These are phyloP conservation scores for Poeciliopsis presidionis DNA, from an alignment of 2,797 vertebrate genomes.

Conservation along the genomic window DNA sequence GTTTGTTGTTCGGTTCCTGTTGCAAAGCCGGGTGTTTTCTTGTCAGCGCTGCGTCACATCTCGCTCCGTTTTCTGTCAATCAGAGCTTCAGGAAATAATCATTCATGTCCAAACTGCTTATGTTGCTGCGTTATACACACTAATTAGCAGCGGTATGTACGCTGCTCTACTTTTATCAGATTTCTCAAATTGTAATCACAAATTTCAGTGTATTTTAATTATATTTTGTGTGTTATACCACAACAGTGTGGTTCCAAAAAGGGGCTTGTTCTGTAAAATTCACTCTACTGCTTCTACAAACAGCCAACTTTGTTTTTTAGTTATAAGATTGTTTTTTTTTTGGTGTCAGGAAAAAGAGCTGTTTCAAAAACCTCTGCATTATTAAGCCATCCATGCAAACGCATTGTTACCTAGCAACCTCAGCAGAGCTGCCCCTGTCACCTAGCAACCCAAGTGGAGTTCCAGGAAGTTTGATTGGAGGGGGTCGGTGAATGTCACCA, in stretches of 20 bases:
- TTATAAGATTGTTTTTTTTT: too few relatives aligned
- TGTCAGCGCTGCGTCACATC: constrained; percentile 30
- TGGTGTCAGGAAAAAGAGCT: too few relatives aligned
- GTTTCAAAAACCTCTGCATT: too few relatives aligned
- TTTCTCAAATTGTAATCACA: background rate
- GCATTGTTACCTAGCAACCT: too few relatives aligned
- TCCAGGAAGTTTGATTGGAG: too few relatives aligned
- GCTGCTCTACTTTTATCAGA: background rate
- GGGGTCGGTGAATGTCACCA: too few relatives aligned
- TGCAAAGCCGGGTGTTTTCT: constrained; percentile 18
- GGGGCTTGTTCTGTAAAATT: too few relatives aligned
- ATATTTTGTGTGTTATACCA: background rate
- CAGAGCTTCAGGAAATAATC: constrained; percentile 18
- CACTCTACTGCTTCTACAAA: too few relatives aligned
- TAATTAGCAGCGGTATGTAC: background rate
- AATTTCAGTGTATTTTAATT: background rate
- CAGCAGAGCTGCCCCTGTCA: too few relatives aligned
- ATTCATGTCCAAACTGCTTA: background rate
- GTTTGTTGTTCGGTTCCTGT: constrained; percentile 31
- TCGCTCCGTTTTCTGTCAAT: constrained; percentile 49
- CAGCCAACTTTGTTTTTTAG: too few relatives aligned
- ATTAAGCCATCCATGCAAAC: too few relatives aligned
- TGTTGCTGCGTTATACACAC: background rate
- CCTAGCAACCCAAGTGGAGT: too few relatives aligned
- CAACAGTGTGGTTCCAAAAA: background rate